phyloP scores from a whole-genome alignment of 1,140 invertebrate species.

The Zophobas atratus region DNA sequence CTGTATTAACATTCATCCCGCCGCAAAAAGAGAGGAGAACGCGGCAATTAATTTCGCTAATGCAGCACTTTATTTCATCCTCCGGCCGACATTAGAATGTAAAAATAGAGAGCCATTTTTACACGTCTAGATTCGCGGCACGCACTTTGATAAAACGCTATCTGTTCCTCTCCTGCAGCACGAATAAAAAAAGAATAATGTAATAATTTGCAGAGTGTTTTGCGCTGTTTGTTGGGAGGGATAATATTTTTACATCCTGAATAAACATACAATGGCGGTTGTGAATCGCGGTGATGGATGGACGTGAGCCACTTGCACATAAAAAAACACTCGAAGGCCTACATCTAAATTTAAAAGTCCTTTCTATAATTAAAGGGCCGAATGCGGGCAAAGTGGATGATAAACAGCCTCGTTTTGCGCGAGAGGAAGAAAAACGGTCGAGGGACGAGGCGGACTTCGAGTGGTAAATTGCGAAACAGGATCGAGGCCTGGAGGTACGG shows the following conservation, averaged over 20 bases:
- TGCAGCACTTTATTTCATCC: conserved; percentile 50
- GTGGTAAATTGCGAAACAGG: neutral
- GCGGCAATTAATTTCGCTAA: conserved; percentile 52
- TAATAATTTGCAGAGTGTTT: conserved; percentile 49
- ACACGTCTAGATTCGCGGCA: conserved; percentile 44
- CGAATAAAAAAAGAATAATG: conserved; percentile 42
- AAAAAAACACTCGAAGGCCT: conserved; percentile 23
- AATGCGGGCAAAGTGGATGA: neutral
- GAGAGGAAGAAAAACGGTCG: neutral
- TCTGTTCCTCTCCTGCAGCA: conserved; percentile 45
- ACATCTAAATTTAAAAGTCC: conserved; percentile 35
- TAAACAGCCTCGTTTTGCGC: neutral
- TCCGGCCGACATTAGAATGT: conserved; percentile 49
- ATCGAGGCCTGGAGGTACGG: neutral
- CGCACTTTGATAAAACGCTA: conserved; percentile 50
- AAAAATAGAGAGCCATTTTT: conserved; percentile 53
- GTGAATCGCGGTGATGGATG: conserved; percentile 40
- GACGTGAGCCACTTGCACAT: conserved; percentile 10
- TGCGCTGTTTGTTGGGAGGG: conserved; percentile 44
- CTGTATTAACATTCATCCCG: conserved; percentile 39
- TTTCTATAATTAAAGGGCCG: conserved; percentile 22
- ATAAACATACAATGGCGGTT: conserved; percentile 42
- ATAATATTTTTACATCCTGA: conserved; percentile 50
- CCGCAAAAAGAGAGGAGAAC: conserved; percentile 11
- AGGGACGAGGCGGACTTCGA: neutral